Percentiles rank a stretch among this genome's conserved stretches.
Conservation (phyloP, 2,113 vertebrate genomes). For the Poeciliopsis occidentalis region DNA sequence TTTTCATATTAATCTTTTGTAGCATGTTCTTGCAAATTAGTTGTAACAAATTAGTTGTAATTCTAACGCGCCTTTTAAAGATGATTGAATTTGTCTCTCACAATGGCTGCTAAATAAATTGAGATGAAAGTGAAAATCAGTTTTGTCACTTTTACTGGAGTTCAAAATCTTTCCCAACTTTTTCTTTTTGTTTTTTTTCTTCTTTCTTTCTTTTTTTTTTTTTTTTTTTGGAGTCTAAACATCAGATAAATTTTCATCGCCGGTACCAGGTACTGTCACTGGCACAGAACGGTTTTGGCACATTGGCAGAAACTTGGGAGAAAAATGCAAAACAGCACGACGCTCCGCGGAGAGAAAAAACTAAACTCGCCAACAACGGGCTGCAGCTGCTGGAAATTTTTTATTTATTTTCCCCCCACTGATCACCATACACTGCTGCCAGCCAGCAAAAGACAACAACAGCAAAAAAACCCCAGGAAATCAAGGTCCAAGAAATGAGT, state of each 20-base stretch:
- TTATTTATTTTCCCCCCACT: conserved; percentile 27
- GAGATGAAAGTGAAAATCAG: not conserved
- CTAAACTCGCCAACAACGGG: conserved; percentile 62
- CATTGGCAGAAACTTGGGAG: conserved; percentile 54
- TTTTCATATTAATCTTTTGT: too few species aligned
- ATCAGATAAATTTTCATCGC: conserved; percentile 8
- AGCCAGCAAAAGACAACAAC: conserved; percentile 5
- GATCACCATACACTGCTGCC: conserved; percentile 36
- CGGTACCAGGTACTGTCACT: conserved; percentile 30
- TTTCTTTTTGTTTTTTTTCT: too few species aligned
- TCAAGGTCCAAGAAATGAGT: conserved; percentile 50
- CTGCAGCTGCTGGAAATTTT: conserved; percentile 60
- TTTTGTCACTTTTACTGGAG: not conserved
- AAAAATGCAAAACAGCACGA: conserved; percentile 63
- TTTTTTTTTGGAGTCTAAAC: conserved; percentile 3
- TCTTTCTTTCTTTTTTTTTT: not conserved
- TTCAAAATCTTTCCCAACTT: not conserved
- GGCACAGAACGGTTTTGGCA: conserved; percentile 48
- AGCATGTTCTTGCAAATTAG: not conserved
- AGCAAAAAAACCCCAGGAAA: conserved; percentile 32
- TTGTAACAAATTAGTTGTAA: too few species aligned
- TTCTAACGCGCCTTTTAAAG: not conserved
- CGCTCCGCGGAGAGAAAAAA: conserved; percentile 48
- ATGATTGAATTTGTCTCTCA: not conserved
- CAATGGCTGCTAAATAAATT: not conserved